phyloP scores from a whole-genome alignment of 2,888 invertebrate species.

The Heliconius charithonia region DNA sequence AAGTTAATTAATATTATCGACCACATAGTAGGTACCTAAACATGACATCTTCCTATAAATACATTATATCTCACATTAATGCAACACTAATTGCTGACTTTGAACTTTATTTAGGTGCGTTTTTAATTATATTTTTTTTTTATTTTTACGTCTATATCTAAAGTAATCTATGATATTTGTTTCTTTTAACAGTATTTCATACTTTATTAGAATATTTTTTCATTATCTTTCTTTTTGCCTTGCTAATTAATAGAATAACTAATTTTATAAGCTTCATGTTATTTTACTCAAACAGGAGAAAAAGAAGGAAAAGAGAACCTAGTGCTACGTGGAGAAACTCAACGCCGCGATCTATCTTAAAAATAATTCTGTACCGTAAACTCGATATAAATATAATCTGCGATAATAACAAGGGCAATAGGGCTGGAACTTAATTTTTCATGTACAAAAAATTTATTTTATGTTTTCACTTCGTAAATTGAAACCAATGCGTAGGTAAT shows the following conservation, averaged over 20 bases:
- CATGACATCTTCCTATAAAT: conserved; percentile 6
- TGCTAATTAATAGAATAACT: not conserved
- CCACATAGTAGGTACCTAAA: not conserved
- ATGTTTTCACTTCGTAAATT: no score
- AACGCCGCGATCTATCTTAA: not conserved
- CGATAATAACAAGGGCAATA: no score
- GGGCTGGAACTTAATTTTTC: no score
- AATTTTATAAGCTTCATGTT: not conserved
- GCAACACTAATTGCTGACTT: conserved; percentile 5
- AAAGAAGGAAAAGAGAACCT: not conserved
- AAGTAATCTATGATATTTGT: no score
- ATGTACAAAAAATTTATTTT: no score
- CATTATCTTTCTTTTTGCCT: no score
- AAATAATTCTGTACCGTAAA: not conserved
- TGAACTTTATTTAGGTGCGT: not conserved
- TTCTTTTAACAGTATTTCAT: not conserved
- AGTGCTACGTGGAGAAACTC: not conserved
- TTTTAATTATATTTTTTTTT: not conserved
- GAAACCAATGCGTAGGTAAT: no score
- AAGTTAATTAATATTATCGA: conserved; percentile 9
- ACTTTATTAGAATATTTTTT: no score
- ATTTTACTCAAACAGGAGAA: rapidly evolving
- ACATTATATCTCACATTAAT: conserved; percentile 1
- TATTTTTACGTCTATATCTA: not conserved
- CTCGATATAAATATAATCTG: no score